Evolutionary conservation across 2,888 invertebrate species (phyloP), one percentile per base, ranked within the genome.

Genomic region (Seira ritae): DNA sequence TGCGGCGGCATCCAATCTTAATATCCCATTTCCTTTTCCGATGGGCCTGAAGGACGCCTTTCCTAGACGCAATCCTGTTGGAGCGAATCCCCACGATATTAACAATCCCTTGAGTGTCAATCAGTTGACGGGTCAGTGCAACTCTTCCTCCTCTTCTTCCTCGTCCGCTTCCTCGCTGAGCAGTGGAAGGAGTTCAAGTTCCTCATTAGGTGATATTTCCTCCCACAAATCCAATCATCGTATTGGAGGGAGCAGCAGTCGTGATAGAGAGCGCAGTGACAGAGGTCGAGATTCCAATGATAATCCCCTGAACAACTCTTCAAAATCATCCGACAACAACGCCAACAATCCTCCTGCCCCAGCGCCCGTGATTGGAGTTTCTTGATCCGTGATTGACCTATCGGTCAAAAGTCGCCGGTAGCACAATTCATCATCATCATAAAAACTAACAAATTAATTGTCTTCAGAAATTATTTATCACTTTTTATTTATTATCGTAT

Each of bases 101-200:
- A 97, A 97, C 92, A 97, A 97, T 92, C 97, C 97, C 80, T 92
- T 97, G 65, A 96, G 96, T 91, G 96, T 97, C 82, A 96, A 96
- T 90, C 96, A 97, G 92, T 92, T 97, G 89, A 96, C 96, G 84
- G 95, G 95, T 89, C 95, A 95, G 91, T 88, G 88, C 86, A 89
- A 88, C 83, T 81, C 86, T 55, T 84, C 84, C 67, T 84, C 84
- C 68, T 87, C 87, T 8, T 87, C 87, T n/a, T 87, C 88, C 0
- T 85, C 87, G 2, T 87, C 87, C 19, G 86, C 89, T 1, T 85
- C 86, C 17, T 87, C 87, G 12, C 31, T 82, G 22, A 84, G 84
- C 69, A 79, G 79, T 31, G 81, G 80, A 37, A 67, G 83, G 62
- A 87, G 85, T 84, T 86, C 87, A 46, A 86, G 82, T 77, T 86